phyloP scores from a whole-genome alignment of 2,797 vertebrate species.

The Amphiprion clarkii region DNA sequence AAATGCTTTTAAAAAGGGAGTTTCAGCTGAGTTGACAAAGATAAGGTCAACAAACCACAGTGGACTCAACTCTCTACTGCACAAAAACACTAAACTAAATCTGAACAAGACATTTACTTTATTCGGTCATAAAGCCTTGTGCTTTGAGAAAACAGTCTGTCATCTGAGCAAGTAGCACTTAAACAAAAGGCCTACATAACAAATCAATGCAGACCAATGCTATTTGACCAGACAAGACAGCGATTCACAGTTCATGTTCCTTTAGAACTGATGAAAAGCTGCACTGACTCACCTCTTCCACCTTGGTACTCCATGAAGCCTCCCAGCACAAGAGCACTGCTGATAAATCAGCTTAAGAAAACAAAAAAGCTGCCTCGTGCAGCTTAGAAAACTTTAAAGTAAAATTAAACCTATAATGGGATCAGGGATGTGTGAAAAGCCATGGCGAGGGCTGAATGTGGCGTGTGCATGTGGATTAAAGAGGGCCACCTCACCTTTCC shows the following conservation, averaged over 20 bases:
- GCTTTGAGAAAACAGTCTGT: slow-evolving; percentile 40
- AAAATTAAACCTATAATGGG: slow-evolving; percentile 32
- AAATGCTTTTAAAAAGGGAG: slow-evolving; percentile 72
- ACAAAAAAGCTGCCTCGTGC: background rate
- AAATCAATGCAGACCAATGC: background rate
- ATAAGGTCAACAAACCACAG: slow-evolving; percentile 68
- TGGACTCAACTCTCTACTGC: slow-evolving; percentile 52
- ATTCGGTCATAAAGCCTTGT: slow-evolving; percentile 41
- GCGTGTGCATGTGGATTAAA: background rate
- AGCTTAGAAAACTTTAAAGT: slow-evolving; percentile 12
- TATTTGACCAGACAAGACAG: slow-evolving; percentile 5
- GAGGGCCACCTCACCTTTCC: slow-evolving; percentile 86
- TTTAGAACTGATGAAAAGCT: background rate
- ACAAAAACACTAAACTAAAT: slow-evolving; percentile 44
- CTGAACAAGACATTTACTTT: slow-evolving; percentile 44
- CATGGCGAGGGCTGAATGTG: slow-evolving; percentile 19
- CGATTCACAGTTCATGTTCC: slow-evolving; percentile 1
- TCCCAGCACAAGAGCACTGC: slow-evolving; percentile 8
- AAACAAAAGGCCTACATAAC: slow-evolving; percentile 4
- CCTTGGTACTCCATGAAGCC: background rate
- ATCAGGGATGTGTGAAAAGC: slow-evolving; percentile 45
- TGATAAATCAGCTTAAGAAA: slow-evolving; percentile 35
- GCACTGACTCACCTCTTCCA: slow-evolving; percentile 1
- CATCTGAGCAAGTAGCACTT: slow-evolving; percentile 23
- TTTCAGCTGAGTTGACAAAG: slow-evolving; percentile 47